These are phyloP conservation scores for Pseudomyrmex pallidus DNA, from an alignment of 1,140 invertebrate genomes.

Conservation along the genomic window DNA sequence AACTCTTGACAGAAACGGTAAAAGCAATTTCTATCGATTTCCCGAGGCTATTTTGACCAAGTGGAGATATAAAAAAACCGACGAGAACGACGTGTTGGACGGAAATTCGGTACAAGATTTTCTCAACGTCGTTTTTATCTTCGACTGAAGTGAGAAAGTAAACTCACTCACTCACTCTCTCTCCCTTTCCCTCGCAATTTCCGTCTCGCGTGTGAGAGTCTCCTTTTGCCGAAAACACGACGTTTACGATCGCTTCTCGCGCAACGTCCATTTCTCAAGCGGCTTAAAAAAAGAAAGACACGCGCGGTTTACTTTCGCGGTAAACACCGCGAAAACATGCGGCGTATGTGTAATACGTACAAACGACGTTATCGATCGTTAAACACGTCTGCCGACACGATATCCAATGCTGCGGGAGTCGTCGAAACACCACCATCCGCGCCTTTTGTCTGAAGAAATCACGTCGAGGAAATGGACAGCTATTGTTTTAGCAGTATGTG, in stretches of 20 bases:
- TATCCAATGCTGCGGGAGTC: constrained; percentile 19
- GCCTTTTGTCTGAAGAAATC: constrained; percentile 32
- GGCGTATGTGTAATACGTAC: neutral
- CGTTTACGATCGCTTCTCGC: constrained; percentile 50
- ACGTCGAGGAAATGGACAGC: constrained; percentile 17
- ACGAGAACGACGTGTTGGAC: constrained; percentile 5
- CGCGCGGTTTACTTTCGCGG: constrained; percentile 40
- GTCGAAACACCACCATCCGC: neutral
- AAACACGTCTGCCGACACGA: neutral
- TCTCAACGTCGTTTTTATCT: constrained; percentile 23
- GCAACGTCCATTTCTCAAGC: constrained; percentile 50
- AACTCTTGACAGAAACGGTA: neutral
- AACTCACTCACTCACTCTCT: neutral
- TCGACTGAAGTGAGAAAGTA: constrained; percentile 30
- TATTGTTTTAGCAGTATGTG: constrained; percentile 20
- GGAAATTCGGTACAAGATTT: constrained; percentile 50
- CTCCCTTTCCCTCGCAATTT: neutral
- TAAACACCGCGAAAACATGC: constrained; percentile 48
- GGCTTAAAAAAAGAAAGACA: constrained; percentile 24
- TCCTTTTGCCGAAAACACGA: constrained; percentile 37
- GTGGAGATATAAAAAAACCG: neutral
- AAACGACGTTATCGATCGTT: constrained; percentile 39
- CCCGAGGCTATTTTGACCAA: neutral
- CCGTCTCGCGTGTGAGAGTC: neutral
- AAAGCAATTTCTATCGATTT: constrained; percentile 17